A percentile compares a stretch with the other conserved stretches of the same genome.
Evolutionary conservation across 2,888 invertebrate genomes (phyloP).

Genomic region (Phyllotreta striolata): DNA sequence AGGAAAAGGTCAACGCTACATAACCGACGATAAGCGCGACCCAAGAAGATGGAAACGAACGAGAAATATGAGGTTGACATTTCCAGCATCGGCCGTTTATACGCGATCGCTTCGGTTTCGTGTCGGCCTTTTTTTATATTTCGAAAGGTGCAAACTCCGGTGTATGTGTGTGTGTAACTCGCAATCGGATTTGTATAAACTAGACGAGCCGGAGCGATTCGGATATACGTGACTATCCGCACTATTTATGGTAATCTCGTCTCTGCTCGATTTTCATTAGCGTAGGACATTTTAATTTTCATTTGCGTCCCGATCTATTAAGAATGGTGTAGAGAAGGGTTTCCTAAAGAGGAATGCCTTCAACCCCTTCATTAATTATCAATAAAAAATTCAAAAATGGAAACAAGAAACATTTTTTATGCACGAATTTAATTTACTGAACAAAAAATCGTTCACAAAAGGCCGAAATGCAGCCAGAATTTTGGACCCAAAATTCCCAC

Average conservation of each 20-base stretch:
- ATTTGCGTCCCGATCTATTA: no score
- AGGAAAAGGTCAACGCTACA: neutral
- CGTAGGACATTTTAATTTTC: conserved; percentile 8
- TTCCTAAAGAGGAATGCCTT: no score
- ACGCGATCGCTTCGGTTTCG: conserved; percentile 35
- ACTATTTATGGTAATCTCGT: conserved; percentile 47
- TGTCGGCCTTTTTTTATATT: conserved; percentile 34
- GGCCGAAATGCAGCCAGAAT: no score
- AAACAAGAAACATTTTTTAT: no score
- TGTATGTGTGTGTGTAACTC: conserved; percentile 30
- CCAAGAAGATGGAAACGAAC: conserved; percentile 16
- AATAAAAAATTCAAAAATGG: no score
- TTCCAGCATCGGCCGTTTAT: conserved; percentile 39
- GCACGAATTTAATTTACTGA: no score
- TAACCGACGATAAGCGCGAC: neutral
- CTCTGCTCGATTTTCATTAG: conserved; percentile 25
- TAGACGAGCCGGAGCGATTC: conserved; percentile 35
- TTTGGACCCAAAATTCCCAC: no score
- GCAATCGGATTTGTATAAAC: conserved; percentile 42
- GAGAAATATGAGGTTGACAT: conserved; percentile 29
- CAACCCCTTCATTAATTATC: no score
- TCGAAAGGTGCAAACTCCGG: conserved; percentile 35
- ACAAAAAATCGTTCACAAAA: no score
- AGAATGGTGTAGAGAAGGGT: no score
- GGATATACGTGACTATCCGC: conserved; percentile 44